Evolutionary conservation across 2,888 invertebrate species (phyloP).

Genomic region (Eupithecia vulgata): DNA sequence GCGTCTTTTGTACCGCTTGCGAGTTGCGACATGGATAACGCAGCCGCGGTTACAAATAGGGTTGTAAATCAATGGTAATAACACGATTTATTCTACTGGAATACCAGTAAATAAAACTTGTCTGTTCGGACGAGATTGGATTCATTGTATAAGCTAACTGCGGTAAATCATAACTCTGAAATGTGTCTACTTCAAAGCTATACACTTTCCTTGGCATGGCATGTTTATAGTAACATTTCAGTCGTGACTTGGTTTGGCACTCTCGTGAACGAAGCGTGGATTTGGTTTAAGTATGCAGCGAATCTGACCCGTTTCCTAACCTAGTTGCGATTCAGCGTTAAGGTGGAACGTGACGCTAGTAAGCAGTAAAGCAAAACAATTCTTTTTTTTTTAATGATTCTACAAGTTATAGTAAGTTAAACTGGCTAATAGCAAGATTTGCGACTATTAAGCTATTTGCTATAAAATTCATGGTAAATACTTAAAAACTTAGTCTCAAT

Average conservation of each 20-base stretch:
- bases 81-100: slow-evolving; percentile 30
- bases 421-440: too few relatives aligned
- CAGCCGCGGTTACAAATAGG: slow-evolving; percentile 41
- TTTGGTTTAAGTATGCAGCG: background rate
- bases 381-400: too few relatives aligned
- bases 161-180: slow-evolving; percentile 16
- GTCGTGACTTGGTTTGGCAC: background rate
- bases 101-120: slow-evolving; percentile 24
- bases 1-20: slow-evolving; percentile 41
- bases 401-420: too few relatives aligned
- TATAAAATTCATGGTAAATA: too few relatives aligned
- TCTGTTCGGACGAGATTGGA: slow-evolving; percentile 26
- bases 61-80: slow-evolving; percentile 33
- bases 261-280: background rate
- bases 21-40: slow-evolving; percentile 50
- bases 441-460: too few relatives aligned
- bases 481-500: too few relatives aligned
- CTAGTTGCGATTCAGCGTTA: background rate
- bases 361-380: too few relatives aligned
- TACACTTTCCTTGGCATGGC: slow-evolving; percentile 3
- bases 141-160: slow-evolving; percentile 15
- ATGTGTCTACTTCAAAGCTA: slow-evolving; percentile 10
- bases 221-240: slow-evolving; percentile 6
- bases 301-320: background rate
- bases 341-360: background rate